Evolutionary conservation across 2,113 vertebrate genomes (phyloP).

Genomic region (Garra rufa): DNA sequence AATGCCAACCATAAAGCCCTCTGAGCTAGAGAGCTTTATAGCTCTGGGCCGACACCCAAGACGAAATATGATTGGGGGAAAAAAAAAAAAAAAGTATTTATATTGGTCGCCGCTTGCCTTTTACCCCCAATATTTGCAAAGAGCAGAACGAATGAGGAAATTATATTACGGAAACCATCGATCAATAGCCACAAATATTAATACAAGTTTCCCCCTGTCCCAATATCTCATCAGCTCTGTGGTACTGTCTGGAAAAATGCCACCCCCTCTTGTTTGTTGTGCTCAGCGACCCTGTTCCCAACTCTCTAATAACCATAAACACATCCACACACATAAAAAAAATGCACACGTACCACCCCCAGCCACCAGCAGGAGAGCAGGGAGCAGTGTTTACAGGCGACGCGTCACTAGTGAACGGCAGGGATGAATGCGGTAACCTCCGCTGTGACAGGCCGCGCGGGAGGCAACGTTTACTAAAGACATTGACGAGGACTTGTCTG

Average conservation of each 20-base stretch:
- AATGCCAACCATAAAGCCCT: constrained; percentile 71
- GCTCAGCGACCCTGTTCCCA: constrained; percentile 9
- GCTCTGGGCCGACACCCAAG: constrained; percentile 65
- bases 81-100: constrained; percentile 66
- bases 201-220: constrained; percentile 7
- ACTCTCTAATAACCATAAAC: constrained; percentile 39
- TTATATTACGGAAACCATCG: constrained; percentile 61
- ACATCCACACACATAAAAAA: constrained; percentile 7
- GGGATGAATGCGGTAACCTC: constrained; percentile 37
- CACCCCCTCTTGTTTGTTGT: neutral
- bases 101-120: constrained; percentile 58
- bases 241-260: constrained; percentile 28
- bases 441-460: constrained; percentile 13
- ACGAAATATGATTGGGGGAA: constrained; percentile 36
- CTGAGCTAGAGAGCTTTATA: constrained; percentile 71
- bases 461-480: constrained; percentile 33
- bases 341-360: constrained; percentile 11
- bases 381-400: neutral
- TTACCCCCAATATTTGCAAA: constrained; percentile 74
- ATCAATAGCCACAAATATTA: constrained; percentile 76
- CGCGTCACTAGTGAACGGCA: neutral
- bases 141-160: constrained; percentile 67
- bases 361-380: constrained; percentile 22
- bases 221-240: constrained; percentile 23
- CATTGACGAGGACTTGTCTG: constrained; percentile 19